Evolutionary conservation across 1,140 invertebrate genomes (phyloP).

Genomic region (Dendroctonus ponderosae): DNA sequence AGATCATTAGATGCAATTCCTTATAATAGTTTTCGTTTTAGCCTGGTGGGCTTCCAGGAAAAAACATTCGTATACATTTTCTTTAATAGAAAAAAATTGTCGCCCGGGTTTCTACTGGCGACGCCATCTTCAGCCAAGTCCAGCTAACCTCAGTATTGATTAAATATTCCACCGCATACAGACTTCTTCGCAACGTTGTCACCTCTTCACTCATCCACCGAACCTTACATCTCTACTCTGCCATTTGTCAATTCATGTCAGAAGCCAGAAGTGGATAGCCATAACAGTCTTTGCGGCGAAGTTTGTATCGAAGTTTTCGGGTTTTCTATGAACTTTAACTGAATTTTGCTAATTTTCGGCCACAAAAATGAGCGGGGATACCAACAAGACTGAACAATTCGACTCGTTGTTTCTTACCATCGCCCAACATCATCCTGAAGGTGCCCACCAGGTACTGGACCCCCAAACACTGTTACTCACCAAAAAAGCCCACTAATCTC

Average conservation of each 20-base stretch:
- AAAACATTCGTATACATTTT: too few relatives aligned
- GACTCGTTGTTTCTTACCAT: conserved; percentile 88
- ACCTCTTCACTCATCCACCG: too few relatives aligned
- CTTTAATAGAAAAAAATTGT: too few relatives aligned
- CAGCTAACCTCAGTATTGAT: too few relatives aligned
- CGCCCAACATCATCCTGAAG: conserved; percentile 91
- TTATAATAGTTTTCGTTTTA: too few relatives aligned
- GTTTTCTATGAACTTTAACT: background rate
- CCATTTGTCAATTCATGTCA: background rate
- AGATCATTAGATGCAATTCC: too few relatives aligned
- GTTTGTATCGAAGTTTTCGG: background rate
- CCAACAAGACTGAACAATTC: conserved; percentile 69
- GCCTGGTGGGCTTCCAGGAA: too few relatives aligned
- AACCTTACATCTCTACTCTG: too few relatives aligned
- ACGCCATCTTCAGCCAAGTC: too few relatives aligned
- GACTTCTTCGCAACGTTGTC: too few relatives aligned
- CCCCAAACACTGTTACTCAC: conserved; percentile 23
- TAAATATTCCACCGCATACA: too few relatives aligned
- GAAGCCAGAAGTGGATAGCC: background rate
- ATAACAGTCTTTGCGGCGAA: background rate
- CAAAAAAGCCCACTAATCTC: conserved; percentile 34
- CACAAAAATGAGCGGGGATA: conserved; percentile 45
- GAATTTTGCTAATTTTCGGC: background rate
- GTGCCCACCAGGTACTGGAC: conserved; percentile 78
- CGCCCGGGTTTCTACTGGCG: too few relatives aligned